These are phyloP conservation scores for Probosciger aterrimus DNA, from an alignment of 2,113 vertebrate species.

Conservation along the genomic window DNA sequence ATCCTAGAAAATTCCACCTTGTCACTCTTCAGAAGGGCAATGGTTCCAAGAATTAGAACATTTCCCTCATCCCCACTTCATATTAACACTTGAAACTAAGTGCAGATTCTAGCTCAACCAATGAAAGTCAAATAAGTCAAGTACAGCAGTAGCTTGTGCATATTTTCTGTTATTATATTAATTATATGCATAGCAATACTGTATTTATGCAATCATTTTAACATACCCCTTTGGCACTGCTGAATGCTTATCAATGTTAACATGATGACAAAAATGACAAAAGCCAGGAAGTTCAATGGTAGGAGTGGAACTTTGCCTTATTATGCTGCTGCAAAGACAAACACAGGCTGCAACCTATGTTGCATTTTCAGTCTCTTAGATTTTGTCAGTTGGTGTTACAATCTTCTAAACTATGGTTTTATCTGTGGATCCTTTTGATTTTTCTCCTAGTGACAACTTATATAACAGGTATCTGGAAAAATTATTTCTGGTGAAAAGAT, in stretches of 20 bases:
- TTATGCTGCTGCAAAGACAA: not conserved
- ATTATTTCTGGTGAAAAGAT: not conserved
- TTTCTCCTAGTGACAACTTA: not conserved
- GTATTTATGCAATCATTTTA: constrained; percentile 46
- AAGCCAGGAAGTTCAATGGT: not conserved
- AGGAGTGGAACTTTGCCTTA: not conserved
- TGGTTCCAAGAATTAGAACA: constrained; percentile 58
- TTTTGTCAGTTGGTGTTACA: not conserved
- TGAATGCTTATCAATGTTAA: constrained; percentile 44
- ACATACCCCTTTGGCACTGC: not conserved
- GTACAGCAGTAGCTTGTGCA: not conserved
- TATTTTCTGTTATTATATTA: constrained; percentile 63
- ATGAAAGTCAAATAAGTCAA: constrained; percentile 68
- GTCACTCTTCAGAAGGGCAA: constrained; percentile 67
- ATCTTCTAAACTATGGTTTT: not conserved
- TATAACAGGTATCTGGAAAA: not conserved
- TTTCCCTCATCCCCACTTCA: constrained; percentile 45
- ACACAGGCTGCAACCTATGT: not conserved
- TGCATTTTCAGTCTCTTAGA: not conserved
- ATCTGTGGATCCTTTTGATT: not conserved
- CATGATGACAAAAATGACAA: constrained; percentile 30
- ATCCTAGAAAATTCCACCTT: constrained; percentile 73
- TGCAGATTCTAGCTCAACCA: constrained; percentile 7
- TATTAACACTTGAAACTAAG: constrained; percentile 57
- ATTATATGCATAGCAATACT: constrained; percentile 57